A percentile compares a stretch with the other conserved stretches of the same genome.
These are phyloP conservation scores for Tuberolachnus salignus DNA, from an alignment of 2,888 invertebrate species.

Conservation along the genomic window DNA sequence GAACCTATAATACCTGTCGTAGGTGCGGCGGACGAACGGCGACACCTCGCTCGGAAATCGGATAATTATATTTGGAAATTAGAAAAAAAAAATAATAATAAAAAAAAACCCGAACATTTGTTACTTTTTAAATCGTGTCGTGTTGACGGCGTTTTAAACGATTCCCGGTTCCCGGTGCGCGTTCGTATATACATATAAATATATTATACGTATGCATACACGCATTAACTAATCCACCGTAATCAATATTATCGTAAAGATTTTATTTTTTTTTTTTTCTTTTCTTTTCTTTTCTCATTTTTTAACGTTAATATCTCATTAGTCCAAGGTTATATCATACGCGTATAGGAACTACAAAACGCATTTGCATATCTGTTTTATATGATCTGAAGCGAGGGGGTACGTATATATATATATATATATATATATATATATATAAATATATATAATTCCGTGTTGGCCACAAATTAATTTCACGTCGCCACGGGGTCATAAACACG, in stretches of 20 bases:
- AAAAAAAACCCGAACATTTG: neutral
- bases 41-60: neutral
- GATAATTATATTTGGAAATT: neutral
- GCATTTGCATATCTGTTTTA: conserved; percentile 55
- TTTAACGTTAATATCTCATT: conserved; percentile 52
- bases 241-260: conserved; percentile 32
- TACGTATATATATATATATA: too few relatives aligned
- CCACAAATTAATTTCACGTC: conserved; percentile 56
- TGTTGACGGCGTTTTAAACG: conserved; percentile 24
- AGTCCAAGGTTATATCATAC: conserved; percentile 16
- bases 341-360: neutral
- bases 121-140: neutral
- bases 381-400: conserved; percentile 35
- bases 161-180: neutral
- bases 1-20: too few relatives aligned
- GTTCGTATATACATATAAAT: neutral
- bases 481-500: conserved; percentile 55
- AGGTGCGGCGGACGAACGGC: neutral
- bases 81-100: neutral
- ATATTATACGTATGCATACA: neutral
- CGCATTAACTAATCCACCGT: conserved; percentile 1
- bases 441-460: conserved; percentile 22
- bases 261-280: conserved; percentile 10
- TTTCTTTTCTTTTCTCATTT: conserved; percentile 15
- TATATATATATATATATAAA: too few relatives aligned